These are phyloP conservation scores for Anneissia japonica DNA, from an alignment of 35 echinoderm and acorn worm species.

Conservation along the genomic window DNA sequence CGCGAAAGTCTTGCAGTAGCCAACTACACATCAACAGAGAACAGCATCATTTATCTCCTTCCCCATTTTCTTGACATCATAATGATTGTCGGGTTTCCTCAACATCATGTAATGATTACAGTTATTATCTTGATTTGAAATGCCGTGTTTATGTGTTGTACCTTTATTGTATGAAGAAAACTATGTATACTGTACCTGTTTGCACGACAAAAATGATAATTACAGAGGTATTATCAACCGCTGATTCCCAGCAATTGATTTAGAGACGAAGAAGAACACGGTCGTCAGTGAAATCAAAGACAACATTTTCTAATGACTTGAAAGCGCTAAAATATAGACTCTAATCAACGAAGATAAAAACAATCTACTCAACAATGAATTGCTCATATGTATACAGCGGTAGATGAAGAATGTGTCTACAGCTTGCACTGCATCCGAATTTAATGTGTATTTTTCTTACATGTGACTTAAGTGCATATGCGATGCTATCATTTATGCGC, in stretches of 20 bases:
- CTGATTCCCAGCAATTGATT: not conserved
- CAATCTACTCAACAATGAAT: not conserved
- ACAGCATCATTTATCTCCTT: too few relatives aligned
- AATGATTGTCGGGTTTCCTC: too few relatives aligned
- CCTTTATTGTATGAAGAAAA: too few relatives aligned
- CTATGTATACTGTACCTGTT: too few relatives aligned
- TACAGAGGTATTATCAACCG: not conserved
- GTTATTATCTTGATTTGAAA: too few relatives aligned
- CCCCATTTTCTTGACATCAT: too few relatives aligned
- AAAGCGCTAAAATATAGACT: not conserved
- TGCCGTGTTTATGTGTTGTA: too few relatives aligned
- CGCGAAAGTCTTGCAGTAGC: too few relatives aligned
- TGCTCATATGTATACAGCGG: not conserved
- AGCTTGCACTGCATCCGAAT: not conserved
- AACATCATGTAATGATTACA: too few relatives aligned
- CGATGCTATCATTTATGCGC: not conserved
- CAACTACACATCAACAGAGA: too few relatives aligned
- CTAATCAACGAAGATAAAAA: not conserved
- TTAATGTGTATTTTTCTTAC: not conserved
- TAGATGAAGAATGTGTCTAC: not conserved
- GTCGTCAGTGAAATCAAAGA: not conserved
- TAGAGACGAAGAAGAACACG: not conserved
- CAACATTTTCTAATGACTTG: not conserved
- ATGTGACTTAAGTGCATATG: not conserved
- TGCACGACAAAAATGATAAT: too few relatives aligned